These are phyloP conservation scores for Pachyrhynchus sulphureomaculatus DNA, from an alignment of 1,140 invertebrate genomes.

Conservation along the genomic window DNA sequence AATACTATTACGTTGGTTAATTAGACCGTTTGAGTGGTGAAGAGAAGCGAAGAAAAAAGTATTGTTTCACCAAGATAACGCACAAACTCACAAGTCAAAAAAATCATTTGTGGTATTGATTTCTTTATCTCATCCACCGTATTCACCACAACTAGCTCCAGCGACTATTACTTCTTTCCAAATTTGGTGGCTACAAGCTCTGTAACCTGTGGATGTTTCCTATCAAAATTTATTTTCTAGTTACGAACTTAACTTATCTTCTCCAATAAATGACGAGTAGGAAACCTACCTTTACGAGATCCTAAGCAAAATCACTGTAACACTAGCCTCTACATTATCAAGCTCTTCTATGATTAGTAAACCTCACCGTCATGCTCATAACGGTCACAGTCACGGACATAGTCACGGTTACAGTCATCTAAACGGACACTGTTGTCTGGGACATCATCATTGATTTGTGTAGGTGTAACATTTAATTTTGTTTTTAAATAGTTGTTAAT, in stretches of 20 bases:
- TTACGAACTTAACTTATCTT: slow-evolving; percentile 55
- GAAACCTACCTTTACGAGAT: slow-evolving; percentile 58
- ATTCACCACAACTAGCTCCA: no score
- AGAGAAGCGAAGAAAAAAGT: no score
- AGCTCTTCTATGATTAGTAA: slow-evolving; percentile 12
- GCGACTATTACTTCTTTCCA: no score
- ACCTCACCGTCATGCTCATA: slow-evolving; percentile 9
- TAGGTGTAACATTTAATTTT: background rate
- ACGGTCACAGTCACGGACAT: slow-evolving; percentile 18
- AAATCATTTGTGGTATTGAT: no score
- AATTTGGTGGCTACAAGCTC: no score
- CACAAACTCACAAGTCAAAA: no score
- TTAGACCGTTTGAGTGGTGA: no score
- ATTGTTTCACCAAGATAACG: no score
- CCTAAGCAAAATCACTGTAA: slow-evolving; percentile 56
- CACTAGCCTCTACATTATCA: slow-evolving; percentile 32
- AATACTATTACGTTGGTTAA: no score
- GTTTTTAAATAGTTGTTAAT: no score
- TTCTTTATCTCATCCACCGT: no score
- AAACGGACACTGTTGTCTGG: slow-evolving; percentile 38
- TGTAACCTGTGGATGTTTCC: background rate
- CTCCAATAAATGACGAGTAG: slow-evolving; percentile 54
- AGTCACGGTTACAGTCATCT: slow-evolving; percentile 12
- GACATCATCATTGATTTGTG: slow-evolving; percentile 30
- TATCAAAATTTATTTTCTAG: slow-evolving; percentile 43